phyloP scores from a whole-genome alignment of 53 echinoderm and acorn worm species.

The Antedon mediterranea region DNA sequence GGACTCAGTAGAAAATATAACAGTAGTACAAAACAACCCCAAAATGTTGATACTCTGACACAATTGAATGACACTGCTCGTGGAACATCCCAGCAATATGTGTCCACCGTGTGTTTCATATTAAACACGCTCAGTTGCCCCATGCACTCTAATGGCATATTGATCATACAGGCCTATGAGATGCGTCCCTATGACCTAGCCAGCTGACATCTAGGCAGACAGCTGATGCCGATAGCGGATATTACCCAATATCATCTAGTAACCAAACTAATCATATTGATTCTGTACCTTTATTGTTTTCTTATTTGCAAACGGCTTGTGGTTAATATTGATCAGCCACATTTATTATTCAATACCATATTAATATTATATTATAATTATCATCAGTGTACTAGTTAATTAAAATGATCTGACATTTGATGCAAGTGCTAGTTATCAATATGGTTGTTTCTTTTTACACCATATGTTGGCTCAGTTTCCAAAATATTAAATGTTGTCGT shows the following conservation, averaged over 20 bases:
- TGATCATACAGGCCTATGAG: too few species aligned
- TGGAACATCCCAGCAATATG: not conserved
- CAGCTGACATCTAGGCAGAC: not conserved
- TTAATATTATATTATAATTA: not conserved
- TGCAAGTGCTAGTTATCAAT: too few species aligned
- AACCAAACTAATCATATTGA: not conserved
- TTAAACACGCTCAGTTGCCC: not conserved
- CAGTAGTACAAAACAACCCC: not conserved
- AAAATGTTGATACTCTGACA: not conserved
- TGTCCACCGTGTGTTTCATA: not conserved
- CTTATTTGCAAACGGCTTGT: not conserved
- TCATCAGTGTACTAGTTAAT: not conserved
- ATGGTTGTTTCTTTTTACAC: too few species aligned
- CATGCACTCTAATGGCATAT: not conserved
- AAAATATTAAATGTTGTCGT: too few species aligned
- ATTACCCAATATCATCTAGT: not conserved
- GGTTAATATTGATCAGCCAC: not conserved
- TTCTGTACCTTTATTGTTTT: not conserved
- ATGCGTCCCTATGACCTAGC: too few species aligned
- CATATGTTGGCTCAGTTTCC: too few species aligned
- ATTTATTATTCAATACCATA: not conserved
- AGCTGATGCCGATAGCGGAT: not conserved
- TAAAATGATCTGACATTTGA: too few species aligned
- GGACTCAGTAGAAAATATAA: too few species aligned
- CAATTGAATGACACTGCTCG: not conserved